phyloP scores from a whole-genome alignment of 2,797 vertebrate species.

The Lithobates pipiens region DNA sequence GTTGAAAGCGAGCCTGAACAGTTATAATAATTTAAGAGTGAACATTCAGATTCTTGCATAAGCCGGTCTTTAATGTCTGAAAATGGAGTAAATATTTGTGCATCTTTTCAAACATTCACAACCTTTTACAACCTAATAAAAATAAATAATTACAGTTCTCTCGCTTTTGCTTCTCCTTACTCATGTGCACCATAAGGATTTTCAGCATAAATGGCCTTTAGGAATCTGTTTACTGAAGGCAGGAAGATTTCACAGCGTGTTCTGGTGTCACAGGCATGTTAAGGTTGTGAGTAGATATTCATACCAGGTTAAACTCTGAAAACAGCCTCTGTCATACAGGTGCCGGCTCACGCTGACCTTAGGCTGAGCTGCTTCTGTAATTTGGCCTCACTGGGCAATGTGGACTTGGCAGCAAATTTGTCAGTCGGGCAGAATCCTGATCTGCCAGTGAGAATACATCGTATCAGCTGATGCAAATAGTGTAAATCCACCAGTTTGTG shows the following conservation, averaged over 20 bases:
- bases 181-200: no score
- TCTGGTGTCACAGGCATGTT: constrained; percentile 34
- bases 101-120: no score
- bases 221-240: background rate
- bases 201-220: no score
- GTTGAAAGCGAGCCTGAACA: no score
- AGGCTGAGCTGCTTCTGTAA: constrained; percentile 38
- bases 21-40: no score
- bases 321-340: constrained; percentile 46
- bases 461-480: constrained; percentile 43
- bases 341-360: constrained; percentile 39
- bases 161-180: no score
- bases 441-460: constrained; percentile 38
- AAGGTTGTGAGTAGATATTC: constrained; percentile 48
- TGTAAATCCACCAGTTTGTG: constrained; percentile 47
- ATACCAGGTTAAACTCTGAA: constrained; percentile 41
- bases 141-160: no score
- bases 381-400: constrained; percentile 39
- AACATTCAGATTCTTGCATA: no score
- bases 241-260: constrained; percentile 12
- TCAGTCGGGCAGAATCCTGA: constrained; percentile 54
- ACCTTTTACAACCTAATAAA: no score
- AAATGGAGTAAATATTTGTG: no score
- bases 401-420: constrained; percentile 52
- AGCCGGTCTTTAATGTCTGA: no score